Evolutionary conservation across 2,888 invertebrate genomes (phyloP), one percentile per base, ranked within the genome.

Genomic region (Poecilus cupreus): DNA sequence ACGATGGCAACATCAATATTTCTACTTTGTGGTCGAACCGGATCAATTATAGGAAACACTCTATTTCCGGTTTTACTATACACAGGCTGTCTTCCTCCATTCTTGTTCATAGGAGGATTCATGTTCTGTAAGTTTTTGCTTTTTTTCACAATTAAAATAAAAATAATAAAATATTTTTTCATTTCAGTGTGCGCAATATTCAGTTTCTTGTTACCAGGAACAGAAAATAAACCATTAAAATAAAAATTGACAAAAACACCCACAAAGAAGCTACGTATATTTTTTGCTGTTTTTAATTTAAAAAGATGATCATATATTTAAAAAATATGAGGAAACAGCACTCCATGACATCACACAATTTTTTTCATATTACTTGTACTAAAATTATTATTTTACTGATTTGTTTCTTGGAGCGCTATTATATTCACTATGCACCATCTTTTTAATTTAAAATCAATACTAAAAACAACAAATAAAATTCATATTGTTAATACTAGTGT

Each of bases 1-100:
- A 86, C 89, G 6, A 88, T 88, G 84, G 88, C 89, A 1, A 87
- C 89, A 8, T 88, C 88, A 57, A 74, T 89, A 49, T 86, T 87
- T 18, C 86, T 89, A 86, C 86, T 87, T 85, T 81, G 85, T 13
- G 89, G 89, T 8, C 86, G 89, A 83, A 80, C 86, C n/a, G 89
- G 89, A 22, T 85, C 88, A 4, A 84, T 89, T 10, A 78, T 86
- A 2, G 89, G 89, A 6, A 89, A 88, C 83, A 82, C 88, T 6
- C 81, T 88, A 10, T 88, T 89, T 82, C 88, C 89, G 6, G 80
- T 88, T 20, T 83, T 89, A n/a, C 85, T 89, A 0, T 82, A 84
- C 2, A 83, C 85, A 77, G 86, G 87, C 16, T 89, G 88, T 75
- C 70, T 84, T 18, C 83, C 84, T 13, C 86, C 87, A 26, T 84